These are phyloP conservation scores for Streptopelia turtur DNA, from an alignment of 2,797 vertebrate genomes.

Conservation along the genomic window DNA sequence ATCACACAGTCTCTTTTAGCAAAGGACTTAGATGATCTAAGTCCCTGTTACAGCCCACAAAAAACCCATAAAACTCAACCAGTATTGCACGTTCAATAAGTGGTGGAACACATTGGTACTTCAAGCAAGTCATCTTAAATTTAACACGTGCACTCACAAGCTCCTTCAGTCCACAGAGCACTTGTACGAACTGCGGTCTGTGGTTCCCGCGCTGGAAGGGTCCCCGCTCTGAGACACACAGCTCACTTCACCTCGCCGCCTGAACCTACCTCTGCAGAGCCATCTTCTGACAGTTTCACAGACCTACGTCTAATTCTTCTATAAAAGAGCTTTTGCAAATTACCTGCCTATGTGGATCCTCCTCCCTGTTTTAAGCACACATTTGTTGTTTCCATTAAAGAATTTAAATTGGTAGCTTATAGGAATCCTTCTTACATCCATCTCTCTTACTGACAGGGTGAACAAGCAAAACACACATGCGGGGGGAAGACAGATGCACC, in stretches of 20 bases:
- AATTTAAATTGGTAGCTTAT: background rate
- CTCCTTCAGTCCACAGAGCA: background rate
- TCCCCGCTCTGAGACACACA: background rate
- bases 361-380: background rate
- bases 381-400: background rate
- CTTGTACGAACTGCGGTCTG: background rate
- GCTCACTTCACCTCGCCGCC: background rate
- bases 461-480: background rate
- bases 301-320: background rate
- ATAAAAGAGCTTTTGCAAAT: background rate
- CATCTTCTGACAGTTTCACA: background rate
- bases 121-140: background rate
- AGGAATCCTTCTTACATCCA: background rate
- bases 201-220: background rate
- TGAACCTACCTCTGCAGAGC: background rate
- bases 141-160: background rate
- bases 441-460: background rate
- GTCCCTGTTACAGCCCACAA: background rate
- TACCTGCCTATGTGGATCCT: background rate
- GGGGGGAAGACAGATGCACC: background rate
- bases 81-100: fast-evolving
- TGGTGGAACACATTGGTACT: background rate
- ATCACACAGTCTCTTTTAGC: background rate
- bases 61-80: background rate
- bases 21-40: background rate